A percentile compares a stretch with the other conserved stretches of the same genome.
Evolutionary conservation across 2,113 vertebrate genomes (phyloP).

Genomic region (Aldabrachelys gigantea): DNA sequence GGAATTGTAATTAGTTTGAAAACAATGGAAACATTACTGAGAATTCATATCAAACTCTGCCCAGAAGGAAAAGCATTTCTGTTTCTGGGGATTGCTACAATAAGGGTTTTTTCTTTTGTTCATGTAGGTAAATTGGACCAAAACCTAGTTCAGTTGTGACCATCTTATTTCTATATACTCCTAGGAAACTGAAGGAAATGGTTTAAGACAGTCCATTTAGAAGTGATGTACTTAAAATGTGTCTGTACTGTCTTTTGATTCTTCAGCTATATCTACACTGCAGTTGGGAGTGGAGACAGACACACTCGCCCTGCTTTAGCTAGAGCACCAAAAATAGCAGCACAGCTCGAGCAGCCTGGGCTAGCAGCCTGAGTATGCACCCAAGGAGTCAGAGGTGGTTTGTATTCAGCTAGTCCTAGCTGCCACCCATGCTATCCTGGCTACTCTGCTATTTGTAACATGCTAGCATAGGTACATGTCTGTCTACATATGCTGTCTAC

Average conservation of each 20-base stretch:
- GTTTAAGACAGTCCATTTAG: background rate
- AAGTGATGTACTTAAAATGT: background rate
- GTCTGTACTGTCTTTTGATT: background rate
- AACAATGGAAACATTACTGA: background rate
- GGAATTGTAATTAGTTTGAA: background rate
- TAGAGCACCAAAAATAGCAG: background rate
- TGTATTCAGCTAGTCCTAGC: background rate
- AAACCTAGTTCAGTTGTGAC: background rate
- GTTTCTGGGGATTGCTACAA: background rate
- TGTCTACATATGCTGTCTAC: background rate
- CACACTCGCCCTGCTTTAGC: no score
- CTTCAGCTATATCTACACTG: background rate
- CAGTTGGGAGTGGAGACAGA: no score
- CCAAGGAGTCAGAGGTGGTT: background rate
- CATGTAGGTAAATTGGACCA: background rate
- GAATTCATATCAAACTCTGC: rapidly evolving
- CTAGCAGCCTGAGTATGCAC: background rate
- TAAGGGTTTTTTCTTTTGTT: background rate
- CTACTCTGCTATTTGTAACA: background rate
- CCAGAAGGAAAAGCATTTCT: background rate
- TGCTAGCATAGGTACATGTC: background rate
- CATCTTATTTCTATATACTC: background rate
- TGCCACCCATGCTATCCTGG: background rate
- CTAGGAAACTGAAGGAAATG: background rate
- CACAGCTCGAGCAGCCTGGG: background rate